Base-by-base conservation (phyloP, 1,140 invertebrate species). In the Anthonomus grandis region DNA sequence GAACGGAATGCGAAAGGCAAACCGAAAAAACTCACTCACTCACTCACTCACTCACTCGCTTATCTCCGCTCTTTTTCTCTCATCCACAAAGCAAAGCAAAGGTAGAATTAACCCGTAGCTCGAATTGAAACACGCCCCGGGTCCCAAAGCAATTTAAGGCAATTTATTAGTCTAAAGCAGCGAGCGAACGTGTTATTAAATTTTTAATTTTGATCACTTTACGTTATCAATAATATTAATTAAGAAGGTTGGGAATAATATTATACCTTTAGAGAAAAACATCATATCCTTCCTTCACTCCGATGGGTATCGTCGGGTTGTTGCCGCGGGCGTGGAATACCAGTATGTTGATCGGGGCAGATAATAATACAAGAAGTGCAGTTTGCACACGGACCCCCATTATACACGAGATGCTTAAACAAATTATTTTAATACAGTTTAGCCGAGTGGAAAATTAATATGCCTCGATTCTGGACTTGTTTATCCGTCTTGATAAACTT, bases 141-240 rank as follows among this genome's bases (percentile, higher is more conserved):
- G 36, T 38, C 49, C 19, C 31, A 36, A 22, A 49, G 47, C 47
- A 37, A 49, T 49, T 49, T 49, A 36, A 41, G 49, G 49, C 49
- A 51, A 51, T 51, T 51, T 51, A 51, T 51, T 51, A 51, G 49
- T 51, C 49, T 51, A 51, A 51, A 51, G 21, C 49, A 41, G 49
- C 19, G 19, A 24, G 4, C 19, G 49, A 51, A 51, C 49, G 49
- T 51, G 49, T 51, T 51, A 51, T 51, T 51, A 51, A 51, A 51
- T 51, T 51, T 51, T 51, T 51, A 51, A 51, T 51, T 51, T 51
- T 51, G 49, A 51, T 51, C 49, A 51, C 49, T 51, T 51, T 51
- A 51, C 49, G 49, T 51, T 51, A 51, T 51, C 49, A 51, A 51
- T 51, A 51, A 51, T 51, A 51, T 51, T 51, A 51, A 51, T 51